phyloP scores from a whole-genome alignment of 2,797 vertebrate species.

The Spatula versicolor region DNA sequence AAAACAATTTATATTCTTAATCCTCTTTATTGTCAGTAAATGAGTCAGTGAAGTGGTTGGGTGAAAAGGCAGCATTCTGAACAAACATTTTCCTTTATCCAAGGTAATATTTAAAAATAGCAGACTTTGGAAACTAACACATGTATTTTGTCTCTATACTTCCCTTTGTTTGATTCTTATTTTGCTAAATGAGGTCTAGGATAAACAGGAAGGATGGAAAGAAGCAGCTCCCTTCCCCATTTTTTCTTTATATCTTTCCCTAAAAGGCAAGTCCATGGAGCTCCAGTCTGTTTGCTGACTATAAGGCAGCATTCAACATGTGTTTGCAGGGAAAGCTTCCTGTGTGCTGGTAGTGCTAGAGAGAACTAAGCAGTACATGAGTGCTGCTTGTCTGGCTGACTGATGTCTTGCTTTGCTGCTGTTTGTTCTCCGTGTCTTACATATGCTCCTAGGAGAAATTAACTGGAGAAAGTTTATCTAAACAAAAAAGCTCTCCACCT shows the following conservation, averaged over 20 bases:
- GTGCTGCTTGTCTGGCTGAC: neutral
- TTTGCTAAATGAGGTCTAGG: neutral
- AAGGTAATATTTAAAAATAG: neutral
- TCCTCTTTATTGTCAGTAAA: constrained; percentile 7
- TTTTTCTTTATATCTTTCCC: neutral
- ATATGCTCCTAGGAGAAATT: neutral
- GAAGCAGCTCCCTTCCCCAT: neutral
- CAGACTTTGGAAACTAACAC: neutral
- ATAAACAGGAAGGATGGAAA: neutral
- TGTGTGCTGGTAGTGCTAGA: rapidly evolving
- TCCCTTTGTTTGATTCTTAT: neutral
- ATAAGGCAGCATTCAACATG: neutral
- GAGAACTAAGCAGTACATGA: neutral
- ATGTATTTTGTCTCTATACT: neutral
- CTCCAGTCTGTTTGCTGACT: neutral
- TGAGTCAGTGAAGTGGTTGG: neutral
- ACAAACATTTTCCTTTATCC: neutral
- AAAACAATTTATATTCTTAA: constrained; percentile 36
- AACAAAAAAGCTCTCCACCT: neutral
- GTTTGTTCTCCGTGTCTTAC: neutral
- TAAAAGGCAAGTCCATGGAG: neutral
- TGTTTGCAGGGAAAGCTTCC: neutral
- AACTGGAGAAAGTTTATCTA: neutral
- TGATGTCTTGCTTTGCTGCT: neutral
- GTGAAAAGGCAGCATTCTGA: constrained; percentile 3